Evolutionary conservation across 2,888 invertebrate genomes (phyloP), one percentile per base, ranked within the genome.

Genomic region (Drosophila prostipennis): DNA sequence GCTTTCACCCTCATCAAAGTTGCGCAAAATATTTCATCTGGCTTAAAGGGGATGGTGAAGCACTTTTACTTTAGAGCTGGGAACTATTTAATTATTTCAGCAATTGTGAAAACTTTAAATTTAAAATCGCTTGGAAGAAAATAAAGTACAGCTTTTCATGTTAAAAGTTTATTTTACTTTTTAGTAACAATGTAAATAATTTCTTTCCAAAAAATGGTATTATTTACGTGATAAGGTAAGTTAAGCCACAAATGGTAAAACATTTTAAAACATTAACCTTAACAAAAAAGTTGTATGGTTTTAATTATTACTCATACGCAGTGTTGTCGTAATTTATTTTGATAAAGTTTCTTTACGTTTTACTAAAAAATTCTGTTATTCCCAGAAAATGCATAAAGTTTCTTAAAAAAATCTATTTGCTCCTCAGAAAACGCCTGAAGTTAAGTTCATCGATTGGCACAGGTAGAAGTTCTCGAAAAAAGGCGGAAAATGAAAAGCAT

Each of bases 401-500:
- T 34, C 11, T 11, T 34, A 7, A 13, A 43, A 13, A 43, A 23
- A 19, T 14, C 5, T 1, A 19, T 11, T 42, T 40, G 10, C 5
- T 43, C 13, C 7, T 6, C 29, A 10, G 29, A 11, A 46, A 32
- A 32, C 2, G 46, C 29, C 29, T 11, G 10, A 16, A 34, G 48
- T 3, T 6, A 34, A 16, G 13, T 48, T 48, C 34, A 19, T 13
- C 29, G 29, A 11, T 16, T 43, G 13, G 43, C 49, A 13, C n/a
- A 19, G 14, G 29, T 13, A 10, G 23, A 23, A 61, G 34, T 6
- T 14, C 4, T 13, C n/a, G 39, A 13, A 23, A 5, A 13, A 23
- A 45, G 3, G 40, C 19, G n/a, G 42, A 59, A 61, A 61, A 34
- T 26, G 49, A 56, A 72, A 52, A 53, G 23, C 57, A 52, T 40